Percentiles rank a stretch among this genome's conserved stretches.
These are phyloP conservation scores for Xanthorhoe spadicearia DNA, from an alignment of 2,888 invertebrate species.

Conservation along the genomic window DNA sequence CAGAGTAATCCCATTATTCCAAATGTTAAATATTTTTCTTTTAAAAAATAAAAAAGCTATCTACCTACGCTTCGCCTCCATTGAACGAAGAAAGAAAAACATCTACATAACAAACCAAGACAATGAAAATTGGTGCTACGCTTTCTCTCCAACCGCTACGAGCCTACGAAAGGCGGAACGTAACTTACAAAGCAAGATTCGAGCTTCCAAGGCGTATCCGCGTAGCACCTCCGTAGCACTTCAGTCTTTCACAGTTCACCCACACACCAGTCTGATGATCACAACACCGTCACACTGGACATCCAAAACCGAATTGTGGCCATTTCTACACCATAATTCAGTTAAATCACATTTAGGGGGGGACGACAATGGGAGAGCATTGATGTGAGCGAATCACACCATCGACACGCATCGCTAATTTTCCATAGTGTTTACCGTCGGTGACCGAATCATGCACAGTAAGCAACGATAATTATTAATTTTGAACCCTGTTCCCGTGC, in stretches of 20 bases:
- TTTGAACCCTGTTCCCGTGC: conserved; percentile 26
- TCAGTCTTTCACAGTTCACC: conserved; percentile 57
- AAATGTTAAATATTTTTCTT: too few relatives aligned
- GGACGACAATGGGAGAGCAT: conserved; percentile 82
- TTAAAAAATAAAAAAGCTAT: too few relatives aligned
- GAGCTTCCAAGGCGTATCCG: conserved; percentile 57
- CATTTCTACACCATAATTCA: conserved; percentile 81
- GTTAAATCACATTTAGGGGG: conserved; percentile 82
- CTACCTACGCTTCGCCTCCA: not conserved
- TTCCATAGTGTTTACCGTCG: conserved; percentile 73
- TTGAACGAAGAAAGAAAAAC: not conserved
- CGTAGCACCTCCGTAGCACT: conserved; percentile 71
- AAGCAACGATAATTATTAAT: conserved; percentile 35
- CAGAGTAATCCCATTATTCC: too few relatives aligned
- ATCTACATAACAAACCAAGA: not conserved
- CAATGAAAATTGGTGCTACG: conserved; percentile 15
- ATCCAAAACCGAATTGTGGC: conserved; percentile 78
- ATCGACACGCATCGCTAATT: conserved; percentile 80
- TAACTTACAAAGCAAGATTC: conserved; percentile 68
- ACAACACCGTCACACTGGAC: conserved; percentile 65
- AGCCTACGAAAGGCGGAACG: conserved; percentile 30
- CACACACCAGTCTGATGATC: conserved; percentile 55
- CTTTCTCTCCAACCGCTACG: conserved; percentile 20
- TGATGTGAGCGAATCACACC: conserved; percentile 84
- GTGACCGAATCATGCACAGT: conserved; percentile 67